A percentile compares a stretch with the other conserved stretches of the same genome.
Evolutionary conservation across 23 tunicate species (phyloP).

Genomic region (Trididemnum clinides): DNA sequence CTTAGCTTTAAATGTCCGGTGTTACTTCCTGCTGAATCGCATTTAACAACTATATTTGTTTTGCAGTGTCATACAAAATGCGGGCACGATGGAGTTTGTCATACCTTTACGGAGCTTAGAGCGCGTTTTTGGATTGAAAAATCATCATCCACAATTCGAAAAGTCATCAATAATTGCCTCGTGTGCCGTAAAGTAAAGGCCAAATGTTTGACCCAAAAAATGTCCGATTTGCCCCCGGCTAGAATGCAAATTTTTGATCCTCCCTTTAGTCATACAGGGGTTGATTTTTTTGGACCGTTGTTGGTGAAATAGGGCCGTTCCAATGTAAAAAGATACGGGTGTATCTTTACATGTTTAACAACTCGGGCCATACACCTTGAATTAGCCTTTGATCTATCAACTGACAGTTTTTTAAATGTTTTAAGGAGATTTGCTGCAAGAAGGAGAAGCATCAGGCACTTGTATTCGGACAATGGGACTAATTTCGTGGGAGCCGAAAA

Average conservation of each 20-base stretch:
- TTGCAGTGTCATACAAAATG: background rate
- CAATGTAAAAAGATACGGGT: background rate
- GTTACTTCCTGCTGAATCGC: background rate
- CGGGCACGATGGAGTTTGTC: background rate
- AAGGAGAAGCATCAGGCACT: background rate
- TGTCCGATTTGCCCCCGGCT: background rate
- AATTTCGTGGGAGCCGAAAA: too few relatives aligned
- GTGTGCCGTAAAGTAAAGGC: background rate
- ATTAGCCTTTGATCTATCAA: background rate
- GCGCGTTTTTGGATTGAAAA: background rate
- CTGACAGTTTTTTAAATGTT: too few relatives aligned
- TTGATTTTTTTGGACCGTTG: background rate
- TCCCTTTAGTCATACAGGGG: background rate
- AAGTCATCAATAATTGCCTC: background rate
- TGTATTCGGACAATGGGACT: background rate
- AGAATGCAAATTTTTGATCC: background rate
- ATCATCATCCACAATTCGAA: background rate
- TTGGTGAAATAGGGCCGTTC: too few relatives aligned
- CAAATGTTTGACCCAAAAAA: background rate
- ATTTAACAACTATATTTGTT: background rate
- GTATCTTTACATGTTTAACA: background rate
- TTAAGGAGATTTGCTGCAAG: background rate
- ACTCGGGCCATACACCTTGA: background rate
- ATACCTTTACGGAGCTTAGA: background rate
- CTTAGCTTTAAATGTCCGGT: background rate